These are phyloP conservation scores for Thymelicus lineola DNA, from an alignment of 2,888 invertebrate genomes.

Conservation along the genomic window DNA sequence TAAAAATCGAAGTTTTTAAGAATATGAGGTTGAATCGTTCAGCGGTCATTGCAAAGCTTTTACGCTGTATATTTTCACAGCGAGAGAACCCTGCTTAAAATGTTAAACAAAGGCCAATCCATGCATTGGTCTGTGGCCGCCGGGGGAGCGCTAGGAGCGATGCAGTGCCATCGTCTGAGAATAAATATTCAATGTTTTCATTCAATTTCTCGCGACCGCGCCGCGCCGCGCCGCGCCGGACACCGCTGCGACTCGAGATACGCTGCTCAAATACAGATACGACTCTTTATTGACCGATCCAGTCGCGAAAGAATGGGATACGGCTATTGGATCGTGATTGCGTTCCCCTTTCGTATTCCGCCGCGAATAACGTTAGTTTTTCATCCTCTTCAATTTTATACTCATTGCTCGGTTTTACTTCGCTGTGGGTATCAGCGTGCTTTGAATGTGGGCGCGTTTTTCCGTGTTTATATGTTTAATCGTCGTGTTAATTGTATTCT, in stretches of 20 bases:
- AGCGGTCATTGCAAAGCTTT: not conserved
- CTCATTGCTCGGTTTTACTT: conserved; percentile 1
- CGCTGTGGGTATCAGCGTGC: not conserved
- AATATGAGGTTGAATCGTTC: too few species aligned
- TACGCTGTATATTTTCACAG: not conserved
- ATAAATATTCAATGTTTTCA: conserved; percentile 82
- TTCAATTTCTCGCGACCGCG: conserved; percentile 69
- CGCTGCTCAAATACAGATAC: conserved; percentile 45
- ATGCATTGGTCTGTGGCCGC: conserved; percentile 22
- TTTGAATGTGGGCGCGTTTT: too few species aligned
- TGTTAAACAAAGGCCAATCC: conserved; percentile 11
- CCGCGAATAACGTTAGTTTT: conserved; percentile 27
- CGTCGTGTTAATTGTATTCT: too few species aligned
- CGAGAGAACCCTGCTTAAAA: not conserved
- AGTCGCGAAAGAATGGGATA: conserved; percentile 35
- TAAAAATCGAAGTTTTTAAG: too few species aligned
- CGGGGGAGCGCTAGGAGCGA: conserved; percentile 16
- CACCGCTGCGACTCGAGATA: conserved; percentile 40
- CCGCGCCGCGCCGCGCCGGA: conserved; percentile 20
- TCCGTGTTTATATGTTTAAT: too few species aligned
- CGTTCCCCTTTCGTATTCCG: conserved; percentile 26
- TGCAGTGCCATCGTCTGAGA: conserved; percentile 39
- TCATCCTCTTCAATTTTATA: not conserved
- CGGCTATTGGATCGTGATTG: conserved; percentile 33
- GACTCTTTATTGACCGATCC: conserved; percentile 36